Base-by-base conservation (phyloP, 2,888 invertebrate genomes). In the Meta bourneti region DNA sequence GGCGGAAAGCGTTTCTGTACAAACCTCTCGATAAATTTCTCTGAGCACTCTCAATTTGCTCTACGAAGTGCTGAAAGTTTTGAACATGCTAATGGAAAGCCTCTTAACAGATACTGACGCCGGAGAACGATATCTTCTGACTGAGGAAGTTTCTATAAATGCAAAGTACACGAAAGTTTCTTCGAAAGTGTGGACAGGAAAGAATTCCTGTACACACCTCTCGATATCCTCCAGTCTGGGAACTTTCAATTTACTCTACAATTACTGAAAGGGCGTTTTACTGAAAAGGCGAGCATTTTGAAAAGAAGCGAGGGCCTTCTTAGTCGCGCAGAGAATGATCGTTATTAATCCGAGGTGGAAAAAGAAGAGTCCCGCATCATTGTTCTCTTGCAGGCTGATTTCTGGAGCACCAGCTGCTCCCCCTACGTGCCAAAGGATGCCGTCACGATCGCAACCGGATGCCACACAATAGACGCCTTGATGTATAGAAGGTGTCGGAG, bases 401-500 rank as follows among this genome's bases (percentile, higher is more conserved):
- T 61, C 52, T 13, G 19, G 51, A 20, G 74, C 86, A 20, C 19
- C 85, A 77, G 75, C 81, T 89, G 77, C 77, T 77, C 77, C 69
- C 52, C 81, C 71, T 20, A 20, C 79, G n/a, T 20, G 69, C 77
- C 75, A 85, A 75, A 75, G 61, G 85, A 81, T 85, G 80, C 74
- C 80, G 20, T 80, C 90, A 82, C 52, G 51, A 69, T 75, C 69
- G 49, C 69, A 61, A 69, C 88, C 75, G 75, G 81, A 81, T 74
- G 69, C 81, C 75, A 75, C 72, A 90, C 85, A 90, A 90, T 90
- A 78, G 85, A 49, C 74, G 79, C 79, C 90, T 82, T 91, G 91
- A 91, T 91, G 82, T 91, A 91, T 91, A 91, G 91, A 91, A 91
- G 86, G 91, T 91, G 91, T 91, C 91, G 91, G 82, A 61, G 74